Evolutionary conservation across 2,888 invertebrate species (phyloP).

Genomic region (Chrysomela aeneicollis): DNA sequence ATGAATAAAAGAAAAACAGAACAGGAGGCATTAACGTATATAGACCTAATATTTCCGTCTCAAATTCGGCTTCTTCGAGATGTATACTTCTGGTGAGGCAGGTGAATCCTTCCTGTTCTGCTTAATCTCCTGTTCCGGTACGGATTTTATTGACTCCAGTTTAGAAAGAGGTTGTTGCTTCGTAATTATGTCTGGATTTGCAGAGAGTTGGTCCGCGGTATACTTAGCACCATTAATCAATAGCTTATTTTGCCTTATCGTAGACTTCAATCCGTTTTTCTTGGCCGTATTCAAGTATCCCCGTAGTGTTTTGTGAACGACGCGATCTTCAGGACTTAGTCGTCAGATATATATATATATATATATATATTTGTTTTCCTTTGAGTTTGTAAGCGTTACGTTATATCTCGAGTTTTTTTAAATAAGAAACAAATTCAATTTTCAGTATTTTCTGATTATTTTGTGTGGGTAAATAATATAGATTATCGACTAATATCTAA

Average conservation of each 20-base stretch:
- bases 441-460: no score
- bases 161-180: background rate
- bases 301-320: slow-evolving; percentile 1
- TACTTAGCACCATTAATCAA: slow-evolving; percentile 9
- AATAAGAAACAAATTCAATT: slow-evolving; percentile 13
- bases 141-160: background rate
- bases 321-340: slow-evolving; percentile 9
- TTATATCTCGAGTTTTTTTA: slow-evolving; percentile 9
- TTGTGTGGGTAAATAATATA: no score
- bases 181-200: background rate
- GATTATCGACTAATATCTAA: no score
- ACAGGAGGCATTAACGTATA: no score
- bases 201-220: slow-evolving; percentile 12
- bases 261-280: slow-evolving; percentile 7
- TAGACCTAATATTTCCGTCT: background rate
- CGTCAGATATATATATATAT: background rate
- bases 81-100: background rate
- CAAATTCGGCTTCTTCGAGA: background rate
- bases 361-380: no score
- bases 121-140: background rate
- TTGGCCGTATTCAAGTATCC: slow-evolving; percentile 11
- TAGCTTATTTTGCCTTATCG: slow-evolving; percentile 8
- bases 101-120: background rate
- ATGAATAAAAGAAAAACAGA: no score
- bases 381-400: background rate